Conservation (phyloP, 2,797 vertebrate genomes). For the Malacoctenus gilli region DNA sequence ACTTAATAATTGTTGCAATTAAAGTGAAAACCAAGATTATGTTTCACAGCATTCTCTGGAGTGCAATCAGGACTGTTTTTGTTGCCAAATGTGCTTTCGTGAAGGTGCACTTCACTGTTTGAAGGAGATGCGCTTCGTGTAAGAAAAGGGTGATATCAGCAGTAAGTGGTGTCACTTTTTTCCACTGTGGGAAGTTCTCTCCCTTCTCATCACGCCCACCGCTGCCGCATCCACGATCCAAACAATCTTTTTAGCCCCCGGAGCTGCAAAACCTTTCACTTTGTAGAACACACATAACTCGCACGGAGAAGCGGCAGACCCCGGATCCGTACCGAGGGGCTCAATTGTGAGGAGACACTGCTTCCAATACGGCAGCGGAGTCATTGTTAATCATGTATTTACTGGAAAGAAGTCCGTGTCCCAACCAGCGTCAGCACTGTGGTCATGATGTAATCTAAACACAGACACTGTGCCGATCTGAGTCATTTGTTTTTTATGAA, state of each 20-base stretch:
- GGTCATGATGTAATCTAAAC: slow-evolving; percentile 9
- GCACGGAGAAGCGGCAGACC: too few species aligned
- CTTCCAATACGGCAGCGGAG: slow-evolving; percentile 6
- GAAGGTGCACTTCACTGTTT: slow-evolving; percentile 31
- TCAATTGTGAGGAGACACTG: not conserved
- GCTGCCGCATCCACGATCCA: too few species aligned
- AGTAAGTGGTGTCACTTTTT: too few species aligned
- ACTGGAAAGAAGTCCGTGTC: slow-evolving; percentile 17
- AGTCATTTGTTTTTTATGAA: not conserved
- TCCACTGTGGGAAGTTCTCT: too few species aligned
- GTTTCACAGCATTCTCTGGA: slow-evolving; percentile 17
- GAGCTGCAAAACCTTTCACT: too few species aligned
- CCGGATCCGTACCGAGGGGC: too few species aligned
- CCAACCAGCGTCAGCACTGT: not conserved
- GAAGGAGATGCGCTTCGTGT: slow-evolving; percentile 11
- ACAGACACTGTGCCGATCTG: not conserved
- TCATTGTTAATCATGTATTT: slow-evolving; percentile 34
- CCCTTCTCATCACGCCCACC: too few species aligned
- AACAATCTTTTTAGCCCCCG: too few species aligned
- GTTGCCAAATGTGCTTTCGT: slow-evolving; percentile 64
- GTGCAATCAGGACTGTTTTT: slow-evolving; percentile 32
- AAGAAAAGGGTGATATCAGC: too few species aligned
- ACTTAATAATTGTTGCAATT: not conserved
- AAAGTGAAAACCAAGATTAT: slow-evolving; percentile 23
- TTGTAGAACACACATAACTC: too few species aligned